Evolutionary conservation across 2,888 invertebrate species (phyloP).

Genomic region (Dynastes grantii): DNA sequence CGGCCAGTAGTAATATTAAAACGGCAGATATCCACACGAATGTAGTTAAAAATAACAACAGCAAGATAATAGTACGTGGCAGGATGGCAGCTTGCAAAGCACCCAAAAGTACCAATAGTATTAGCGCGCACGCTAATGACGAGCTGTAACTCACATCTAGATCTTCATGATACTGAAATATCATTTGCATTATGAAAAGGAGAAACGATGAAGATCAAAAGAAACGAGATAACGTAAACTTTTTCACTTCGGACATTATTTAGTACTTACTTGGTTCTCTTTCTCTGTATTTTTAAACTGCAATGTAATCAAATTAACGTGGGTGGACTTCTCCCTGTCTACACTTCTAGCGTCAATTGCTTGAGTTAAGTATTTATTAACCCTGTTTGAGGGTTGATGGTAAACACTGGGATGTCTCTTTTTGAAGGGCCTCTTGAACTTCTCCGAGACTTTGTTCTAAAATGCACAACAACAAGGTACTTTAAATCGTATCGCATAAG

Average conservation of each 20-base stretch:
- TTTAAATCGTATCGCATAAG: slow-evolving; percentile 26
- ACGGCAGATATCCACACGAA: slow-evolving; percentile 94
- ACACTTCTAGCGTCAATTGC: slow-evolving; percentile 93
- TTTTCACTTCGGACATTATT: background rate
- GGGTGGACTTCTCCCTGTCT: slow-evolving; percentile 90
- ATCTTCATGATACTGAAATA: slow-evolving; percentile 86
- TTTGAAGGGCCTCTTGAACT: slow-evolving; percentile 90
- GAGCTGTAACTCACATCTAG: slow-evolving; percentile 90
- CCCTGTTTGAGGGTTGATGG: slow-evolving; percentile 91
- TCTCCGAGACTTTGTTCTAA: slow-evolving; percentile 90
- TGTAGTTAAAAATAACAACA: slow-evolving; percentile 89
- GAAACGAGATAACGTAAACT: slow-evolving; percentile 10
- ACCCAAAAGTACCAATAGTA: slow-evolving; percentile 83
- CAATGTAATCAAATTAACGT: slow-evolving; percentile 88
- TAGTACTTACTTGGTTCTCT: slow-evolving; percentile 80
- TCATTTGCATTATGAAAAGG: background rate
- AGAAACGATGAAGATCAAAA: slow-evolving; percentile 13
- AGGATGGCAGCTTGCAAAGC: slow-evolving; percentile 86
- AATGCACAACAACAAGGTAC: slow-evolving; percentile 49
- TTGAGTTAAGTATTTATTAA: slow-evolving; percentile 93
- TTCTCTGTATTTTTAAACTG: slow-evolving; percentile 89
- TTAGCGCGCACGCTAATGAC: slow-evolving; percentile 84
- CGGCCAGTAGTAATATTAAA: slow-evolving; percentile 87
- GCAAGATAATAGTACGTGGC: slow-evolving; percentile 87
- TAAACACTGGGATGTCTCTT: slow-evolving; percentile 90